Base-by-base conservation (phyloP, 2,113 vertebrate species). In the Halichoerus grypus region DNA sequence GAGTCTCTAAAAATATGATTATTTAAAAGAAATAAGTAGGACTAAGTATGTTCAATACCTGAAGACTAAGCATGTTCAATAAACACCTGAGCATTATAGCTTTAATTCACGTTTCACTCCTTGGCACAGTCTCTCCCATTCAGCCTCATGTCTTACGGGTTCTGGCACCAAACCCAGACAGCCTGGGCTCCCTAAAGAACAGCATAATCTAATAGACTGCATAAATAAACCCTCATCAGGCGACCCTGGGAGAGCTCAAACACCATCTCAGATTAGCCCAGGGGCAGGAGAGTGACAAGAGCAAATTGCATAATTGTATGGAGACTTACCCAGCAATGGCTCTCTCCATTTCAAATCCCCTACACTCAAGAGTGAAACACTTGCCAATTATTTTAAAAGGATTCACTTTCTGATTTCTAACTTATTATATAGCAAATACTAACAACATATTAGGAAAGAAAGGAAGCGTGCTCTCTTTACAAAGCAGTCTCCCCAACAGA, bases 71-170 rank as follows among this genome's bases (percentile, higher is more conserved):
- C 12, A 71, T 67, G 83, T 85, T 81, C 42, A 72, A 69, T 19
- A 71, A 92, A 71, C 63, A 94, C 26, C 36, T 65, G 26, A 88
- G 84, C 55, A 82, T 4, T 85, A 31, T 1, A 46, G 63, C 49
- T 81, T 92, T 80, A 28, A 92, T 36, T 79, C 49, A 77, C 55
- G 74, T 80, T 91, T 69, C 49, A 55, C 42, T 79, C 39, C 72
- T 57, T 84, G 88, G 59, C 72, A 84, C 42, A 61, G 80, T 97
- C 39, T 82, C 83, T 84, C 69, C 67, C 36, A 82, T 81, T 74
- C 59, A 79, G 59, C 31, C 65, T 79, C 13, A 15, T 16, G 81
- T 72, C 28, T 42, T 46, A 69, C 11, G 24, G 71, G 51, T 69
- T 74, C 91, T 59, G 88, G 97, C 83, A 33, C 33, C 3, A 31